A percentile compares a stretch with the other conserved stretches of the same genome.
phyloP scores from a whole-genome alignment of 1,140 invertebrate species.

The Macrotrachela quadricornifera region DNA sequence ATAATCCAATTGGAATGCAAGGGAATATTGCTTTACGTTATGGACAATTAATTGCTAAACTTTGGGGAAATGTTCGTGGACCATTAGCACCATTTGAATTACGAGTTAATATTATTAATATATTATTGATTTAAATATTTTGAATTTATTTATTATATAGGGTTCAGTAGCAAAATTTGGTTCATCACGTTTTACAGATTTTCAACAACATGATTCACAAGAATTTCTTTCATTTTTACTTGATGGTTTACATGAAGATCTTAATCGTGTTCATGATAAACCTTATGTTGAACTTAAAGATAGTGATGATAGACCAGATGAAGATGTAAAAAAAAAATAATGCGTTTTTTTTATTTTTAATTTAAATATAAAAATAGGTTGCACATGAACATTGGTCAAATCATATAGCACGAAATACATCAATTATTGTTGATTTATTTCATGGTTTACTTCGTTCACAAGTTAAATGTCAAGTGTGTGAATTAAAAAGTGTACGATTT shows the following conservation, averaged over 20 bases:
- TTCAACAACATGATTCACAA: constrained; percentile 40
- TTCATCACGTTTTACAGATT: constrained; percentile 37
- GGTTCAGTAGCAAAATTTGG: neutral
- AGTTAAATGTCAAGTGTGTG: constrained; percentile 31
- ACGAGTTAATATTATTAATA: neutral
- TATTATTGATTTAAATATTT: neutral
- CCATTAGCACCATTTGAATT: neutral
- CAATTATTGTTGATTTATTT: constrained; percentile 48
- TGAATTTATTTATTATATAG: neutral
- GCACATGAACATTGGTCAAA: too few relatives aligned
- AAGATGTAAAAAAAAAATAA: constrained; percentile 34
- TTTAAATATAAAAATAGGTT: too few relatives aligned
- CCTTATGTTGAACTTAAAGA: constrained; percentile 53
- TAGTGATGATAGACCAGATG: constrained; percentile 50
- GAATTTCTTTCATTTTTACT: constrained; percentile 41
- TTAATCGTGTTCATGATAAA: constrained; percentile 39
- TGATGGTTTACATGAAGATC: constrained; percentile 43
- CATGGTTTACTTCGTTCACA: constrained; percentile 69
- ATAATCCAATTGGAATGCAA: neutral
- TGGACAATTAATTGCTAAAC: constrained; percentile 14
- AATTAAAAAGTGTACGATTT: constrained; percentile 56
- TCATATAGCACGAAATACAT: constrained; percentile 43
- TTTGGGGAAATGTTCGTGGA: constrained; percentile 31
- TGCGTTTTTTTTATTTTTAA: too few relatives aligned
- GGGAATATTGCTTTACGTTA: constrained; percentile 2